phyloP scores from a whole-genome alignment of 2,888 invertebrate genomes.

The Harpagoxenus sublaevis region DNA sequence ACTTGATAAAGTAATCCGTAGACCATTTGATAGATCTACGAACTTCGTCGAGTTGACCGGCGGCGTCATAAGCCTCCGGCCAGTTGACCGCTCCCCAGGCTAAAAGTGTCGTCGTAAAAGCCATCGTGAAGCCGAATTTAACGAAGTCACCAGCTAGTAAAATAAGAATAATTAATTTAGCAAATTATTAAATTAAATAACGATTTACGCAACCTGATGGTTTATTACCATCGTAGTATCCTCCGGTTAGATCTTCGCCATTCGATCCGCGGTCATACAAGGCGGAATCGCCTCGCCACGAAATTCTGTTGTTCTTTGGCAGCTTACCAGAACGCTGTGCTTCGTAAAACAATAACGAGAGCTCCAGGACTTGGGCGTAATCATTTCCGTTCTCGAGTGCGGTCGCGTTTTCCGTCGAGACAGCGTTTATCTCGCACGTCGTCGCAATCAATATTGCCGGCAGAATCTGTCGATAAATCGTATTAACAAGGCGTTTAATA shows the following conservation, averaged over 20 bases:
- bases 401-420: constrained; percentile 47
- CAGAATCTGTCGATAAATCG: constrained; percentile 45
- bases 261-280: constrained; percentile 86
- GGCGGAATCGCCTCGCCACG: constrained; percentile 88
- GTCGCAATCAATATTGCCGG: constrained; percentile 21
- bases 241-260: constrained; percentile 88
- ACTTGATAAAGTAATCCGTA: constrained; percentile 89
- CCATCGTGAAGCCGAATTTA: constrained; percentile 88
- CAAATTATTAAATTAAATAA: background rate
- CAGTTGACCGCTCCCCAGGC: constrained; percentile 88
- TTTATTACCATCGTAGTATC: constrained; percentile 88
- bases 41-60: constrained; percentile 86
- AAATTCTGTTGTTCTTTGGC: constrained; percentile 86
- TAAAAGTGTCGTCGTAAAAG: constrained; percentile 87
- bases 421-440: constrained; percentile 48
- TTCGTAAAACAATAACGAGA: constrained; percentile 88
- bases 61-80: constrained; percentile 86
- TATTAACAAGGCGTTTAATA: background rate
- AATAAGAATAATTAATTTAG: background rate
- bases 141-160: constrained; percentile 87
- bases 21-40: constrained; percentile 88
- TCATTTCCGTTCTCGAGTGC: constrained; percentile 79
- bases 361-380: constrained; percentile 86
- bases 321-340: constrained; percentile 88
- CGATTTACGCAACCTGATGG: background rate